A percentile compares a stretch with the other conserved stretches of the same genome.
Evolutionary conservation across 2,113 vertebrate species (phyloP).

Genomic region (Malurus alboscapulatus): DNA sequence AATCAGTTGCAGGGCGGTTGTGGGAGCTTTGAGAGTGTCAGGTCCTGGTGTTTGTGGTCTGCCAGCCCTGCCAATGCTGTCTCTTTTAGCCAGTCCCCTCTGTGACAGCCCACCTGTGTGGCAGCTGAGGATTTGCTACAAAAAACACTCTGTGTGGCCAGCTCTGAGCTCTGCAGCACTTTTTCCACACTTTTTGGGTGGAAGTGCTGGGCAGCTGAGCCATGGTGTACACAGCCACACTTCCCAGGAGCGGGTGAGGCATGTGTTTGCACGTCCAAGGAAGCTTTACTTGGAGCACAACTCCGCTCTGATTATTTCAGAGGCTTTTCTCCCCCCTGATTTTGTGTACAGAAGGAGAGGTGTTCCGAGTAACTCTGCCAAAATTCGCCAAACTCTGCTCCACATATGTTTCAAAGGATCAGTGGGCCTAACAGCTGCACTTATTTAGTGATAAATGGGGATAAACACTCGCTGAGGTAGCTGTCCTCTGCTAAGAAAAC

Average conservation of each 20-base stretch:
- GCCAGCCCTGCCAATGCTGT: neutral
- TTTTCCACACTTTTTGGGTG: neutral
- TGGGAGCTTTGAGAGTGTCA: neutral
- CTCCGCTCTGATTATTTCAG: neutral
- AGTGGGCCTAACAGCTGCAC: neutral
- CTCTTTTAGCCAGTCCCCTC: neutral
- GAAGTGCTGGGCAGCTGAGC: neutral
- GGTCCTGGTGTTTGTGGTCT: neutral
- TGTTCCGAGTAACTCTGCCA: neutral
- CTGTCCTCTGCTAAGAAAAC: neutral
- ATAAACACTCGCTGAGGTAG: neutral
- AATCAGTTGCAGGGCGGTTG: neutral
- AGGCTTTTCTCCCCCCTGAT: neutral
- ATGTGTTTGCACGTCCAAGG: neutral
- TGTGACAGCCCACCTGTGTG: neutral
- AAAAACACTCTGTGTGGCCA: rapidly evolving
- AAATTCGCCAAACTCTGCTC: neutral
- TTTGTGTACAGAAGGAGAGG: neutral
- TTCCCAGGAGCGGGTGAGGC: neutral
- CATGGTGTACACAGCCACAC: rapidly evolving
- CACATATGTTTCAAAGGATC: neutral
- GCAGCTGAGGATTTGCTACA: neutral
- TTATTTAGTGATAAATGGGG: neutral
- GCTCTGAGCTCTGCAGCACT: neutral
- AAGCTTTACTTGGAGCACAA: neutral